Evolutionary conservation across 2,888 invertebrate species (phyloP), one percentile per base, ranked within the genome.

Genomic region (Germaria angustata): DNA sequence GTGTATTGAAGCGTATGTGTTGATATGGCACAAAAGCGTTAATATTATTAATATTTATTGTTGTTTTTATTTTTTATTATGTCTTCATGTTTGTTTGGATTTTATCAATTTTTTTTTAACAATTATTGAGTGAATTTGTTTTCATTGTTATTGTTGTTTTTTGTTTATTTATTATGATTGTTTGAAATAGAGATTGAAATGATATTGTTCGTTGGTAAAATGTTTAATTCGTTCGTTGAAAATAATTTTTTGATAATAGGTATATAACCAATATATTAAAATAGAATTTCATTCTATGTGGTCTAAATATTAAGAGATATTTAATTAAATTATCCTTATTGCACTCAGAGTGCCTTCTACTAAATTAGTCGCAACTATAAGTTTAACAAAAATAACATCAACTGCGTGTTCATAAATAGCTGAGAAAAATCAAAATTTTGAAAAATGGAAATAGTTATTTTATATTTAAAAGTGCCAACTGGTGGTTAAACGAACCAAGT

Each of bases 1-100:
- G 86, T 84, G 86, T 87, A 88, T 85, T 87, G 86, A 87, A 86
- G 84, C 87, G 85, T 85, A 87, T 87, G 87, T 88, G 88, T 88
- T 88, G 88, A 88, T 87, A 86, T 84, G 86, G 87, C 88, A 87
- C 75, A 88, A 88, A 88, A 87, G 85, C 71, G 83, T 76, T 71
- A 81, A 82, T 85, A 85, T 87, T 85, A 87, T 87, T 87, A 76
- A 79, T 61, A 71, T 63, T 22, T 39, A 66, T 76, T 72, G 61
- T 76, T 69, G 28, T 69, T 72, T 66, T 53, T 15, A 24, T 49
- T 36, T n/a, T 68, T 68, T 32, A 28, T 39, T 49, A 36, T n/a
- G 28, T 28, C n/a, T 53, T 22, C 13, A 34, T 39, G 28, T 44
- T 61, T 59, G 15, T 34, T 11, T 11, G 1, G 32, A 51, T 66